These are phyloP conservation scores for Eospalax fontanierii DNA, from an alignment of 2,797 vertebrate species.

Conservation along the genomic window DNA sequence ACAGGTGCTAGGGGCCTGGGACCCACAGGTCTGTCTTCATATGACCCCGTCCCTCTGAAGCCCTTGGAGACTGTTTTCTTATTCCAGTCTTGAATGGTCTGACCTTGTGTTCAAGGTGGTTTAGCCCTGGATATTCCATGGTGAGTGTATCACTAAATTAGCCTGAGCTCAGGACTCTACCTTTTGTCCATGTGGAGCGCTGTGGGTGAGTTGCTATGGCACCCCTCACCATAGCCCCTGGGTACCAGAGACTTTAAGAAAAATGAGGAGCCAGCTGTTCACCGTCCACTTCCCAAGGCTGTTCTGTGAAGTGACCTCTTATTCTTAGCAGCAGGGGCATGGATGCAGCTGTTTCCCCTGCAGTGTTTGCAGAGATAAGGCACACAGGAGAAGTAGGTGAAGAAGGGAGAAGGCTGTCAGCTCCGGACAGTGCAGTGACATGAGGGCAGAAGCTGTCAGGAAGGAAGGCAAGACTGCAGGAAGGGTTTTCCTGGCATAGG, in stretches of 20 bases:
- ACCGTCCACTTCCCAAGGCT: too few species aligned
- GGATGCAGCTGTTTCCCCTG: not conserved
- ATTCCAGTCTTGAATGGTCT: not conserved
- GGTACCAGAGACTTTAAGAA: not conserved
- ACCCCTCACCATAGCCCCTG: not conserved
- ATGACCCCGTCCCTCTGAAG: not conserved
- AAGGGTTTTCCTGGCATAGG: not conserved
- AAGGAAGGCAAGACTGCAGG: not conserved
- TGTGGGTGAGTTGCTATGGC: not conserved
- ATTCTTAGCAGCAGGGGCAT: not conserved
- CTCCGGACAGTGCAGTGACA: not conserved
- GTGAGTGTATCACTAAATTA: not conserved
- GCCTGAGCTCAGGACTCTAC: not conserved
- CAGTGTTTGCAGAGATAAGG: not conserved
- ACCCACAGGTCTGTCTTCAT: not conserved
- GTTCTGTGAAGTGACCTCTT: not conserved
- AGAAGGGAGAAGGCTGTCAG: too few species aligned
- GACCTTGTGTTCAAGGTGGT: not conserved
- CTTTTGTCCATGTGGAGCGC: too few species aligned
- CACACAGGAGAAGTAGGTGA: not conserved
- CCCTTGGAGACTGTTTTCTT: not conserved
- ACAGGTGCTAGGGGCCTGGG: not conserved
- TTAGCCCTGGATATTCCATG: not conserved
- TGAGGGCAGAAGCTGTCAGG: not conserved
- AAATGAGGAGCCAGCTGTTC: not conserved